Percentiles rank a stretch among this genome's conserved stretches.
Evolutionary conservation across 2,113 vertebrate genomes (phyloP).

Genomic region (Apaloderma vittatum): DNA sequence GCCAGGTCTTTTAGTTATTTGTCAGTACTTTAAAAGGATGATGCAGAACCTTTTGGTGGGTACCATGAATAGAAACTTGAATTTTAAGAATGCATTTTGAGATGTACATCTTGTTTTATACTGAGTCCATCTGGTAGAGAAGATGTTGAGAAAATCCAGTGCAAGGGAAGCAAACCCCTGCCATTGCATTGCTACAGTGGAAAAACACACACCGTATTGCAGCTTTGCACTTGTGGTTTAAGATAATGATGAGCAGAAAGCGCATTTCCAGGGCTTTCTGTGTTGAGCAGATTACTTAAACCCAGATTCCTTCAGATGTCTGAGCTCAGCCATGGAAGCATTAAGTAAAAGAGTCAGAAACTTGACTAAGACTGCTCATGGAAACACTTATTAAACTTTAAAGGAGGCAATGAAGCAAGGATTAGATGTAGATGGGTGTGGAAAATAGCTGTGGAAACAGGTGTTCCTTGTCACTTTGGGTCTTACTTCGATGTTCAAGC

Average conservation of each 20-base stretch:
- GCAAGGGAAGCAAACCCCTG: neutral
- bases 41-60: neutral
- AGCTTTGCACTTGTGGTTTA: neutral
- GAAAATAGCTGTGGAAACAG: constrained; percentile 48
- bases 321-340: neutral
- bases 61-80: neutral
- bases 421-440: constrained; percentile 30
- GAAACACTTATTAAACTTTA: constrained; percentile 43
- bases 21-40: neutral
- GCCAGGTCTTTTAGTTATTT: neutral
- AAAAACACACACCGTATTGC: neutral
- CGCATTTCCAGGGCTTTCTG: neutral
- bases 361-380: neutral
- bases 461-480: constrained; percentile 50
- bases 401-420: constrained; percentile 40
- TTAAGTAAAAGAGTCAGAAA: constrained; percentile 39
- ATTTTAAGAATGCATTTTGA: neutral
- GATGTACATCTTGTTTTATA: neutral
- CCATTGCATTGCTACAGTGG: neutral
- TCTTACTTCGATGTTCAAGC: neutral
- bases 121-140: neutral
- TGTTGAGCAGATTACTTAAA: constrained; percentile 33
- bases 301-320: constrained; percentile 6
- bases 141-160: neutral
- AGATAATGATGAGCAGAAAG: neutral